These are phyloP conservation scores for Emydoidea blandingii DNA, from an alignment of 2,797 vertebrate species.

Conservation along the genomic window DNA sequence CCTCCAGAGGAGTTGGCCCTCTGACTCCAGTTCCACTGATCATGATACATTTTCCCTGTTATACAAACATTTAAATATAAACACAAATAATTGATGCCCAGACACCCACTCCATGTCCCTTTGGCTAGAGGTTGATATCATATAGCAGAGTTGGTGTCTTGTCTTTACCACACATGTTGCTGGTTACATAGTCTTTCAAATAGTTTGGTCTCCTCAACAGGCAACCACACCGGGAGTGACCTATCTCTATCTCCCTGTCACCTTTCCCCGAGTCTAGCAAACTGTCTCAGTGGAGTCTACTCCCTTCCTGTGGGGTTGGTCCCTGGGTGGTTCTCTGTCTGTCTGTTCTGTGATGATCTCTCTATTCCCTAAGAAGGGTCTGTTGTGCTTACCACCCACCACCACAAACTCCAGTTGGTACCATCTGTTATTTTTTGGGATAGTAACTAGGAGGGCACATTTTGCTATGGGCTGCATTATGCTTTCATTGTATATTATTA, in stretches of 20 bases:
- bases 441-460: too few relatives aligned
- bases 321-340: not conserved
- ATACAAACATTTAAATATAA: not conserved
- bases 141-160: not conserved
- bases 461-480: too few relatives aligned
- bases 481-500: too few relatives aligned
- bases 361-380: not conserved
- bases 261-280: not conserved
- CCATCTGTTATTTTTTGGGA: too few relatives aligned
- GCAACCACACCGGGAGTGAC: not conserved
- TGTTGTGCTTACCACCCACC: too few relatives aligned
- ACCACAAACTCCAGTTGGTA: too few relatives aligned
- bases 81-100: not conserved
- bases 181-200: not conserved
- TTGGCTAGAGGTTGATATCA: not conserved
- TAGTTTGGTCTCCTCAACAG: not conserved
- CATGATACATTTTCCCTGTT: not conserved
- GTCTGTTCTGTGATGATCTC: not conserved
- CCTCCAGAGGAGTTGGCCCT: not conserved
- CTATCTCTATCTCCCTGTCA: not conserved
- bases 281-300: not conserved
- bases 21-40: not conserved
- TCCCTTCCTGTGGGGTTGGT: not conserved
- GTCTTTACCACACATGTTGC: not conserved
- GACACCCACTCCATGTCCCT: not conserved